Conservation (phyloP, 1,140 invertebrate genomes). For the Gonioctena quinquepunctata region DNA sequence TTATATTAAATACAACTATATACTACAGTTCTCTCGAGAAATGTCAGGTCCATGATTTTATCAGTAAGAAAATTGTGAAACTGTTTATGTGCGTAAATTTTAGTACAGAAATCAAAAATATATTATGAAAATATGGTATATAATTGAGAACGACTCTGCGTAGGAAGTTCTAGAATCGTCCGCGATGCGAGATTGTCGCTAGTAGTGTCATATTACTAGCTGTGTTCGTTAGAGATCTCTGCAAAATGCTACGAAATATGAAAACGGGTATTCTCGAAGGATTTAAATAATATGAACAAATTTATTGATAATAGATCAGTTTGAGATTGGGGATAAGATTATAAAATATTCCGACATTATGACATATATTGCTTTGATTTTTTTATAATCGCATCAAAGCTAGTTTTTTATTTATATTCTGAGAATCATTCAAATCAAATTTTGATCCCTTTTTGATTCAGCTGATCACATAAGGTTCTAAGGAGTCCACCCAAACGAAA, state of each 20-base stretch:
- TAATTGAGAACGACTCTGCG: constrained; percentile 49
- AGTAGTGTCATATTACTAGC: constrained; percentile 53
- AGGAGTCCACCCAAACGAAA: too few relatives aligned
- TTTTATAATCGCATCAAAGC: too few relatives aligned
- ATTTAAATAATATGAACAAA: too few relatives aligned
- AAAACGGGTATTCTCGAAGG: constrained; percentile 3
- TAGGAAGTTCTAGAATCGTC: constrained; percentile 53
- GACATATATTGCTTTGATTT: too few relatives aligned
- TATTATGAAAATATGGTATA: constrained; percentile 47
- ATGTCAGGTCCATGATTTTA: constrained; percentile 20
- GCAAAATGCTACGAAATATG: constrained; percentile 34
- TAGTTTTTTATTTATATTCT: too few relatives aligned
- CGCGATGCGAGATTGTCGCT: constrained; percentile 50
- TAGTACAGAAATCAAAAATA: constrained; percentile 55
- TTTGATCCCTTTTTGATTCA: too few relatives aligned
- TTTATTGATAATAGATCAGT: too few relatives aligned
- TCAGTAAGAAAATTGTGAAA: constrained; percentile 23
- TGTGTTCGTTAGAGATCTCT: constrained; percentile 53
- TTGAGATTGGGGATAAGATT: too few relatives aligned
- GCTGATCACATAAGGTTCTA: too few relatives aligned
- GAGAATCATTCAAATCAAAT: too few relatives aligned
- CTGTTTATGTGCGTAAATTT: constrained; percentile 54
- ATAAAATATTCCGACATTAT: too few relatives aligned
- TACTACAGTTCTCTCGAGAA: background rate
- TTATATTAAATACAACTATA: background rate